Conservation (phyloP, 1,140 invertebrate genomes). For the Riptortus pedestris region DNA sequence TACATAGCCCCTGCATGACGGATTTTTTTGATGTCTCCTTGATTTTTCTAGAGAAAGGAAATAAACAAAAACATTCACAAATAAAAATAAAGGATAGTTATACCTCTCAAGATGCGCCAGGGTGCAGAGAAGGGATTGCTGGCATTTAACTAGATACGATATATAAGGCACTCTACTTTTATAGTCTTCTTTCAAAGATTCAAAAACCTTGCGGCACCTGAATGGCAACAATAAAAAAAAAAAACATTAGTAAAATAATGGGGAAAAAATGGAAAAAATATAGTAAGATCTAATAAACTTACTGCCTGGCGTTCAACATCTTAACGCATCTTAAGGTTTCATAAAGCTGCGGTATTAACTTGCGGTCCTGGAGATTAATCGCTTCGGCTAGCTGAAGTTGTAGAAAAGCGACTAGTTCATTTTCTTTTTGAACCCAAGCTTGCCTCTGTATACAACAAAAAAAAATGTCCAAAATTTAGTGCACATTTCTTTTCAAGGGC, state of each 20-base stretch:
- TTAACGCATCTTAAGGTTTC: slow-evolving; percentile 65
- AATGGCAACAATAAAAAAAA: too few relatives aligned
- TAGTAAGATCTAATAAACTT: too few relatives aligned
- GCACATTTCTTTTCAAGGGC: too few relatives aligned
- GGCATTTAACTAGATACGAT: slow-evolving; percentile 71
- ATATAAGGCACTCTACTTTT: slow-evolving; percentile 67
- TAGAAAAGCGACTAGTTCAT: slow-evolving; percentile 59
- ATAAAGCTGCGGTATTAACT: slow-evolving; percentile 73
- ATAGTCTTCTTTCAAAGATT: slow-evolving; percentile 71
- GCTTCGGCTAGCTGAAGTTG: slow-evolving; percentile 77
- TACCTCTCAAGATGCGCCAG: slow-evolving; percentile 65
- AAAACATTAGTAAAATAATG: slow-evolving; percentile 2
- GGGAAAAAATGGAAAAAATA: not conserved
- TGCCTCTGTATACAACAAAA: slow-evolving; percentile 37
- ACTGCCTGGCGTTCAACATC: slow-evolving; percentile 60
- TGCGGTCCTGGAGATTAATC: slow-evolving; percentile 70
- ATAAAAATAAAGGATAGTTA: too few relatives aligned
- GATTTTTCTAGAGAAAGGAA: too few relatives aligned
- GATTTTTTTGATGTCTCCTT: too few relatives aligned
- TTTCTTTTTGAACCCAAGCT: slow-evolving; percentile 45
- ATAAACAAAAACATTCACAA: too few relatives aligned
- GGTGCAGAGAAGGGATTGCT: slow-evolving; percentile 70
- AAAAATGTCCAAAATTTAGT: not conserved
- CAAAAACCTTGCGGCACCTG: slow-evolving; percentile 63
- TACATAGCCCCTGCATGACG: too few relatives aligned